Conservation (phyloP, 2,113 vertebrate genomes). For the Hemibagrus wyckioides region DNA sequence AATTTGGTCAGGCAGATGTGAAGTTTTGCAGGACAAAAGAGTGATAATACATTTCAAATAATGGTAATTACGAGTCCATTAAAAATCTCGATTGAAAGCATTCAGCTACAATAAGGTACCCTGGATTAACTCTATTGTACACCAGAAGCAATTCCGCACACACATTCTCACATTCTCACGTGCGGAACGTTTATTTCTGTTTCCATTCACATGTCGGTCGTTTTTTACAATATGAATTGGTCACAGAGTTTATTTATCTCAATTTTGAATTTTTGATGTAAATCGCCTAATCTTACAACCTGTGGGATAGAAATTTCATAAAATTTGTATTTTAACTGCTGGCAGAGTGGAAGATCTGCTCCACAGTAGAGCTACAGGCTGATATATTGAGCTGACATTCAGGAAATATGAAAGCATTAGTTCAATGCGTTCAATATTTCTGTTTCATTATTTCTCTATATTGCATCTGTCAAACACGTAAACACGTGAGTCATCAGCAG, state of each 20-base stretch:
- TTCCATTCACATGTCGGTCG: background rate
- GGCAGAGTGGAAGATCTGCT: background rate
- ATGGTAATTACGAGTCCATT: background rate
- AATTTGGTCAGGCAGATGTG: background rate
- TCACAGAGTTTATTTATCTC: background rate
- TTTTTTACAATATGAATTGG: background rate
- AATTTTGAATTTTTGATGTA: background rate
- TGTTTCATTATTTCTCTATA: background rate
- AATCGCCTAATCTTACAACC: background rate
- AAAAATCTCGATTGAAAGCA: background rate
- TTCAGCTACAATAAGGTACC: background rate
- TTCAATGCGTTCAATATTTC: background rate
- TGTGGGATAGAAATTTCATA: background rate
- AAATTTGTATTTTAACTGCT: background rate
- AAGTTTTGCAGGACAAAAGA: background rate
- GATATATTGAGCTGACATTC: slow-evolving; percentile 20
- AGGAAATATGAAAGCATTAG: slow-evolving; percentile 1
- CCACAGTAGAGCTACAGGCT: slow-evolving; percentile 2
- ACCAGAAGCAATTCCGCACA: background rate
- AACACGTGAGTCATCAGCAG: background rate
- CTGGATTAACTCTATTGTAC: background rate
- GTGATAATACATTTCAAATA: background rate
- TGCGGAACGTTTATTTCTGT: background rate
- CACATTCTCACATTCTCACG: background rate
- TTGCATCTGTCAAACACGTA: slow-evolving; percentile 7